Base-by-base conservation (phyloP, 2,888 invertebrate genomes). In the Noctua comes region DNA sequence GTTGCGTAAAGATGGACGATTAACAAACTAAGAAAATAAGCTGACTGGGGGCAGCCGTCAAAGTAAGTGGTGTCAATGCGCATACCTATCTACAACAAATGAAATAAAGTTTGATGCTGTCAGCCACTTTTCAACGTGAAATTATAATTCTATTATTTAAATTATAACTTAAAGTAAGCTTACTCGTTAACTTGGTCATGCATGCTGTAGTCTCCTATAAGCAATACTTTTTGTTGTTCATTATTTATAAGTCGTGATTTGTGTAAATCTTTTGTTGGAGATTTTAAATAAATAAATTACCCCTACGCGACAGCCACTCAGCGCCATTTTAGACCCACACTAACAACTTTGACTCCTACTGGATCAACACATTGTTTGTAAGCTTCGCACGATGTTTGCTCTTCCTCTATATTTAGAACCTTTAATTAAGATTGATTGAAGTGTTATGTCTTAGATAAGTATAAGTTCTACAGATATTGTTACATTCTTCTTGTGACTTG, bases 281-380 rank as follows among this genome's bases (percentile, higher is more conserved):
- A 31, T 62, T 31, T 3, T 18, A 18, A 62, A 70, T 36, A 40
- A 24, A 62, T 54, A 54, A 54, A 54, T 24, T 3, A 54, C 46
- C 8, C 46, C 16, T 48, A 48, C 31, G 1, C 57, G 48, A 21
- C 40, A 16, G 16, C 2, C 4, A 51, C 13, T 4, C 48, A 72
- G 74, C 84, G 48, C 48, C 82, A 86, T 85, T 72, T 85, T 86
- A 88, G 73, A 68, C 36, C 43, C 54, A 0, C 77, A 68, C 77
- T 83, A 82, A 83, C 81, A 80, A 83, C 80, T 78, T 83, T 77
- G 76, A 77, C 81, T 82, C 77, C 54, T 64, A 78, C 79, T 77
- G 82, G 88, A 88, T 89, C 88, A 87, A 86, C 88, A 86, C 83
- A 76, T 84, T 73, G 79, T 86, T 84, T 86, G 86, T 80, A 84